Percentiles rank a stretch among this genome's conserved stretches.
These are phyloP conservation scores for Naso thynnoides DNA, from an alignment of 2,797 vertebrate species.

Conservation along the genomic window DNA sequence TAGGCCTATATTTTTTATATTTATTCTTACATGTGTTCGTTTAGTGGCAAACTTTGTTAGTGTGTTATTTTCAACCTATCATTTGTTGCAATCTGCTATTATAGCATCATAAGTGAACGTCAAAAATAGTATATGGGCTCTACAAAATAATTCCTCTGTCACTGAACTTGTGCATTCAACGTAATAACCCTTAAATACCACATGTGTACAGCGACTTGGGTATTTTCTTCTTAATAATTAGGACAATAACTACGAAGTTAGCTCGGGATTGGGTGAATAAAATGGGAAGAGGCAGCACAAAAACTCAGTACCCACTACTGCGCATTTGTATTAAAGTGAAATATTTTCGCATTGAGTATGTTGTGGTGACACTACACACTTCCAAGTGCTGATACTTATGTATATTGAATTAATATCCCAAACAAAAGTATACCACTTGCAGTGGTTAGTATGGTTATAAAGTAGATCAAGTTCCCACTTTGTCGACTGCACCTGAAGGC, in stretches of 20 bases:
- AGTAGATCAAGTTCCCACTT: neutral
- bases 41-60: neutral
- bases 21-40: neutral
- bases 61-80: neutral
- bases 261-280: too few relatives aligned
- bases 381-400: too few relatives aligned
- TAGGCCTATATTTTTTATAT: too few relatives aligned
- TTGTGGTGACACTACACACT: too few relatives aligned
- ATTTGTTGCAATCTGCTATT: neutral
- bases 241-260: neutral
- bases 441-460: accelerated
- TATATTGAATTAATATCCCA: too few relatives aligned
- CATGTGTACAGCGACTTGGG: neutral
- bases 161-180: accelerated
- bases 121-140: neutral
- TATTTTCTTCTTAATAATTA: neutral
- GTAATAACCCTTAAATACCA: accelerated
- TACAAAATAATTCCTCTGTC: neutral
- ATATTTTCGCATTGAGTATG: too few relatives aligned
- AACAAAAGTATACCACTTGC: too few relatives aligned
- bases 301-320: too few relatives aligned
- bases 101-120: neutral
- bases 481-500: constrained; percentile 50
- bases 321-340: too few relatives aligned
- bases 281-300: too few relatives aligned